phyloP scores from a whole-genome alignment of 2,888 invertebrate species.

The Aplocera efformata region DNA sequence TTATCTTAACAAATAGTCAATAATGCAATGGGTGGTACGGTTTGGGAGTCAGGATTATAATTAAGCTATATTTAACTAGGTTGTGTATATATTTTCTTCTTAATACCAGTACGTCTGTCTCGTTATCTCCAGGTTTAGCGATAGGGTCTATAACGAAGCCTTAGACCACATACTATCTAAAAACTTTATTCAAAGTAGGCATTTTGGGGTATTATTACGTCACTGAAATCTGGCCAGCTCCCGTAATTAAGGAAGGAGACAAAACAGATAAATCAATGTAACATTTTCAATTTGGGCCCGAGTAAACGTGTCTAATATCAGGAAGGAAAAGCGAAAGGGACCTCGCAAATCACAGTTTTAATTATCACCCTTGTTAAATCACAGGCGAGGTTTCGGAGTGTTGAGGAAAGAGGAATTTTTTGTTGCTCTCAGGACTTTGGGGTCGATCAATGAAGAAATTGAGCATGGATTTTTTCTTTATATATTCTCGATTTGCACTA shows the following conservation, averaged over 20 bases:
- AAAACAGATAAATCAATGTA: conserved; percentile 23
- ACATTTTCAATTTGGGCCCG: conserved; percentile 21
- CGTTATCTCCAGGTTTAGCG: no score
- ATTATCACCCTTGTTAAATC: conserved; percentile 44
- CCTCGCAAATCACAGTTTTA: conserved; percentile 39
- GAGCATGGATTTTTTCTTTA: no score
- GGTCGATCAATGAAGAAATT: neutral
- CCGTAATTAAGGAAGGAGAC: conserved; percentile 13
- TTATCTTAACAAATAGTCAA: no score
- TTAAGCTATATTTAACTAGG: no score
- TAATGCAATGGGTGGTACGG: no score
- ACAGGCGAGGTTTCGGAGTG: conserved; percentile 14
- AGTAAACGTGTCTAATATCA: conserved; percentile 12
- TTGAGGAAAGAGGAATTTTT: conserved; percentile 14
- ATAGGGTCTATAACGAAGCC: no score
- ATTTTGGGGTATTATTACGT: neutral
- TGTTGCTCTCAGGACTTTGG: conserved; percentile 1
- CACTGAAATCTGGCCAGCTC: conserved; percentile 6
- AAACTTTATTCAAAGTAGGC: no score
- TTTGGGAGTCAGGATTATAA: no score
- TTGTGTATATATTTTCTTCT: no score
- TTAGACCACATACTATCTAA: no score
- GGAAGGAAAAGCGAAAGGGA: conserved; percentile 31
- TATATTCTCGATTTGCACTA: no score
- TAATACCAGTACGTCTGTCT: no score